A percentile compares a stretch with the other conserved stretches of the same genome.
Evolutionary conservation across 2,888 invertebrate genomes (phyloP).

Genomic region (Caenorhabditis drosophilae): DNA sequence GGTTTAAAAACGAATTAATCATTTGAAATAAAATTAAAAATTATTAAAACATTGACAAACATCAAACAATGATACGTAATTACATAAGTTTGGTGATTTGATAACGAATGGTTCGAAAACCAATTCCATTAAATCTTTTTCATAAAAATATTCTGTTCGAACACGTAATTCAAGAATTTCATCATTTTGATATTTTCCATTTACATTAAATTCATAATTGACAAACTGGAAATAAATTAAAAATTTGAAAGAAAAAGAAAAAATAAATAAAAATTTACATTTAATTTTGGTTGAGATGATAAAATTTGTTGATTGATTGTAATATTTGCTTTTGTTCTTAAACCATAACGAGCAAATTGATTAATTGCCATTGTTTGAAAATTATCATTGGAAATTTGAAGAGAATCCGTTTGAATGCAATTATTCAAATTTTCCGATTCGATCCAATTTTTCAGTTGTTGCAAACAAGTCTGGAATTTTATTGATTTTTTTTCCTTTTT

Average conservation of each 20-base stretch:
- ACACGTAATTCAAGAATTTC: constrained; percentile 17
- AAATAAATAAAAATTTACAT: no score
- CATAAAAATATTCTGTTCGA: constrained; percentile 23
- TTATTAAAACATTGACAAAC: constrained; percentile 27
- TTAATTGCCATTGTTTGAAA: constrained; percentile 38
- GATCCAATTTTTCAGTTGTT: constrained; percentile 38
- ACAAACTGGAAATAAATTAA: constrained; percentile 30
- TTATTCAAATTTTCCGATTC: constrained; percentile 19
- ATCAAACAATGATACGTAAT: constrained; percentile 31
- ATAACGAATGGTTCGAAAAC: constrained; percentile 32
- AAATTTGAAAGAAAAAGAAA: no score
- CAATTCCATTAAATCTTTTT: constrained; percentile 12
- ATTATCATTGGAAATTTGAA: constrained; percentile 8
- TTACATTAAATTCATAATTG: constrained; percentile 19
- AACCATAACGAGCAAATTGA: constrained; percentile 23
- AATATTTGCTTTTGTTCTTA: constrained; percentile 21
- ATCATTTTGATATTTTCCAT: constrained; percentile 7
- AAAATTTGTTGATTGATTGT: not conserved
- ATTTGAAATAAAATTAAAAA: no score
- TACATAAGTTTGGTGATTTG: constrained; percentile 13
- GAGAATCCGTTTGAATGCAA: constrained; percentile 20
- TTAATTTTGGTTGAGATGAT: not conserved
- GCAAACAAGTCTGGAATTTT: no score
- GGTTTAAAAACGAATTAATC: no score
- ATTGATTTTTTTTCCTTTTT: no score